Conservation (phyloP, 2,888 invertebrate species). For the Cinara cedri region DNA sequence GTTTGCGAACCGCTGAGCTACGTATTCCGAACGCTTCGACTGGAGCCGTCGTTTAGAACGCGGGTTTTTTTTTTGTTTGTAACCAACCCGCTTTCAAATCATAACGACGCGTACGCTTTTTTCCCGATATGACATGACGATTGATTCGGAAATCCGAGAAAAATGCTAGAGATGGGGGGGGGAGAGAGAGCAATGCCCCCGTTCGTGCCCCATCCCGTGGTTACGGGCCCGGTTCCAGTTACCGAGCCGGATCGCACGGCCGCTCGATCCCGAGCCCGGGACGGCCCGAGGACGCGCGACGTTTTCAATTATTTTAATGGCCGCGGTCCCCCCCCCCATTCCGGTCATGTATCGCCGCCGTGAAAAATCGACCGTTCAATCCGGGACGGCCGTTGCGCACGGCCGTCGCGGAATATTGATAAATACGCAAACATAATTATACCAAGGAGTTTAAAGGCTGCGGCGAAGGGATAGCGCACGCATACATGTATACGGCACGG, state of each 20-base stretch:
- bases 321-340: too few relatives aligned
- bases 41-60: not conserved
- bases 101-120: too few relatives aligned
- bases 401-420: not conserved
- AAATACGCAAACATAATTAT: constrained; percentile 14
- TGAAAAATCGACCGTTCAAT: not conserved
- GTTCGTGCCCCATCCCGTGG: too few relatives aligned
- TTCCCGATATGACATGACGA: too few relatives aligned
- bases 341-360: not conserved
- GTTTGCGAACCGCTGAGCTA: not conserved
- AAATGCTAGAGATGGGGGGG: too few relatives aligned
- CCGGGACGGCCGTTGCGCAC: not conserved
- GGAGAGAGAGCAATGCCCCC: too few relatives aligned
- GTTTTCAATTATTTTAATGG: constrained; percentile 19
- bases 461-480: too few relatives aligned
- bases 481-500: not conserved
- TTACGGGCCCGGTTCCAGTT: too few relatives aligned
- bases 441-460: too few relatives aligned
- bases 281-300: not conserved
- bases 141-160: too few relatives aligned
- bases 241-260: too few relatives aligned
- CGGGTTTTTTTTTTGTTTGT: not conserved
- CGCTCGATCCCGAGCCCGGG: too few relatives aligned
- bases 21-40: not conserved
- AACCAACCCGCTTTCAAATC: not conserved